These are phyloP conservation scores for Lamprologus lemairii DNA, from an alignment of 2,113 vertebrate species.

Conservation along the genomic window DNA sequence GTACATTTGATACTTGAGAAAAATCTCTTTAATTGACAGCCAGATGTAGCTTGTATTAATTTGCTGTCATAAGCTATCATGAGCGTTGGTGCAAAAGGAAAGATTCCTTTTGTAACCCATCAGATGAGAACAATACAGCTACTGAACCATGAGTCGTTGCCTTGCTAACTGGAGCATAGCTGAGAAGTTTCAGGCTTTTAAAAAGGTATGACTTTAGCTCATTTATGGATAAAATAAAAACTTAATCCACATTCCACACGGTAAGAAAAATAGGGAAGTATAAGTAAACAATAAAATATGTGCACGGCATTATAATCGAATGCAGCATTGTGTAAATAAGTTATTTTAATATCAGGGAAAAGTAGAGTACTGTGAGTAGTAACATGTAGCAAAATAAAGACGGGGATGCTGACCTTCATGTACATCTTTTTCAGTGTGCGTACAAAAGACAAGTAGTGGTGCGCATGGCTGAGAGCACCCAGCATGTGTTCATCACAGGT, in stretches of 20 bases:
- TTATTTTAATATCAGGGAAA: not conserved
- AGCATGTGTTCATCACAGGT: not conserved
- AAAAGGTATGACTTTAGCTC: rapidly evolving
- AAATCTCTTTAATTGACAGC: not conserved
- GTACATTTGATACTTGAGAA: not conserved
- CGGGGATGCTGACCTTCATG: not conserved
- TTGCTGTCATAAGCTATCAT: not conserved
- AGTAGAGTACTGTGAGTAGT: not conserved
- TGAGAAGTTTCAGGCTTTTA: not conserved
- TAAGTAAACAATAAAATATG: not conserved
- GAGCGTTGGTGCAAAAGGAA: not conserved
- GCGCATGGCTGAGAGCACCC: rapidly evolving
- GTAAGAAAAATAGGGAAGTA: not conserved
- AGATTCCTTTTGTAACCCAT: not conserved
- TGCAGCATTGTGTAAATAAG: not conserved
- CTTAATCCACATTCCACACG: not conserved
- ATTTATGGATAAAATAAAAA: not conserved
- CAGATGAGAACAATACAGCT: not conserved
- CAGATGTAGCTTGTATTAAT: not conserved
- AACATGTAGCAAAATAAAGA: not conserved
- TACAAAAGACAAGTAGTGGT: not conserved
- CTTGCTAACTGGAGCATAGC: not conserved
- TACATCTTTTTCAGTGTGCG: not conserved
- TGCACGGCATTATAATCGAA: not conserved
- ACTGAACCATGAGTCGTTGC: not conserved